Evolutionary conservation across 2,113 vertebrate genomes (phyloP).

Genomic region (Rhynchomys soricoides): DNA sequence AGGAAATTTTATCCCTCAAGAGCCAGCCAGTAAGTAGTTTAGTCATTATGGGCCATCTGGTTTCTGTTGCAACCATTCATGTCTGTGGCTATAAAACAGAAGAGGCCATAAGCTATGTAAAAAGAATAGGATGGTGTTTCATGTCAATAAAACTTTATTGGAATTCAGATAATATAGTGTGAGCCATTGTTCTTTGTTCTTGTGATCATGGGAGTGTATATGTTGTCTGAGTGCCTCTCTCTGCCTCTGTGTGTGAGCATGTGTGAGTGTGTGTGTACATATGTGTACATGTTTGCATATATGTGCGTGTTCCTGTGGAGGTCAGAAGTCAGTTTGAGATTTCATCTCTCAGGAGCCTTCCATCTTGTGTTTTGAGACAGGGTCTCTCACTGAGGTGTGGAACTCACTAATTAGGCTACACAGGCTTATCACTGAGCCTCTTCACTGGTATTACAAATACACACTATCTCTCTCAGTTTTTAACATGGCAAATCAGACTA

Average conservation of each 20-base stretch:
- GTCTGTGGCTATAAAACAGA: not conserved
- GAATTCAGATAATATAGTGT: constrained; percentile 17
- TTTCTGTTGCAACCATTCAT: not conserved
- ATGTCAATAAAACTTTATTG: constrained; percentile 63
- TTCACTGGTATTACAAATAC: too few species aligned
- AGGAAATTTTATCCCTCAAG: constrained; percentile 62
- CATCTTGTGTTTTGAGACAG: too few species aligned
- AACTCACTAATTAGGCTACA: not conserved
- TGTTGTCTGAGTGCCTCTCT: not conserved
- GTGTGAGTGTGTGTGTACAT: too few species aligned
- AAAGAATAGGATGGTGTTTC: not conserved
- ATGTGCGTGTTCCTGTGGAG: not conserved
- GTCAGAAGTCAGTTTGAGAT: not conserved
- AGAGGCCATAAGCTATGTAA: not conserved
- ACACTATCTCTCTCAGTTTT: not conserved
- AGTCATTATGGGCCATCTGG: constrained; percentile 37
- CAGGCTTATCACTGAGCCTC: not conserved
- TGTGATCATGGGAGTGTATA: not conserved
- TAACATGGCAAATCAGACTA: not conserved
- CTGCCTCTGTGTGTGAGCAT: not conserved
- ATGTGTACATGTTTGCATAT: not conserved
- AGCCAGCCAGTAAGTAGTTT: constrained; percentile 51
- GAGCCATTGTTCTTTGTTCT: constrained; percentile 21
- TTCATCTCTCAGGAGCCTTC: not conserved
- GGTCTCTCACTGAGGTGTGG: not conserved